phyloP scores from a whole-genome alignment of 1,140 invertebrate genomes.

The Centruroides sculpturatus region DNA sequence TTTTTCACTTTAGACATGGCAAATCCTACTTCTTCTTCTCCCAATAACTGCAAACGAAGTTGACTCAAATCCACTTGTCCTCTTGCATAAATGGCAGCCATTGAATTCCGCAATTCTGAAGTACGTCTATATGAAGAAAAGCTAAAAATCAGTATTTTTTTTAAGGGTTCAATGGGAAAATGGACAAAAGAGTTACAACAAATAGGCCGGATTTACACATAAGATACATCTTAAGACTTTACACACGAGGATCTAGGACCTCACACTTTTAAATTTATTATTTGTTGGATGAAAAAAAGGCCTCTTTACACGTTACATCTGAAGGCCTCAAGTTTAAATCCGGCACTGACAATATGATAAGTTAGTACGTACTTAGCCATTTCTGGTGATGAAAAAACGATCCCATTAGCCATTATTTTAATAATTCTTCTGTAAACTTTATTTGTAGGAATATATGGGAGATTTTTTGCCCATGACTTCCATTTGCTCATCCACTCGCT shows the following conservation, averaged over 20 bases:
- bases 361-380: not conserved
- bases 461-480: not conserved
- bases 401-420: not conserved
- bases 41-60: not conserved
- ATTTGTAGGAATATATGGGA: not conserved
- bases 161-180: too few species aligned
- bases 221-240: too few species aligned
- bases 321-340: too few species aligned
- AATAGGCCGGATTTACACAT: too few species aligned
- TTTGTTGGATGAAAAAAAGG: too few species aligned
- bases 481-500: constrained; percentile 7
- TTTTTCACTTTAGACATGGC: constrained; percentile 4
- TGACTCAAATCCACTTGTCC: not conserved
- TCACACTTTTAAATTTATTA: not conserved
- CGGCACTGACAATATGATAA: not conserved
- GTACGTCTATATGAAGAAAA: not conserved
- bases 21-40: not conserved
- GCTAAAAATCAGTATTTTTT: not conserved
- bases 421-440: not conserved
- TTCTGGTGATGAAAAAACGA: not conserved
- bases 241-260: too few species aligned
- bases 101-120: not conserved
- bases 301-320: too few species aligned
- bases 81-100: constrained; percentile 1
- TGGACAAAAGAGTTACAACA: too few species aligned